A percentile compares a stretch with the other conserved stretches of the same genome.
These are phyloP conservation scores for Tolypeutes matacus DNA, from an alignment of 2,797 vertebrate species.

Conservation along the genomic window DNA sequence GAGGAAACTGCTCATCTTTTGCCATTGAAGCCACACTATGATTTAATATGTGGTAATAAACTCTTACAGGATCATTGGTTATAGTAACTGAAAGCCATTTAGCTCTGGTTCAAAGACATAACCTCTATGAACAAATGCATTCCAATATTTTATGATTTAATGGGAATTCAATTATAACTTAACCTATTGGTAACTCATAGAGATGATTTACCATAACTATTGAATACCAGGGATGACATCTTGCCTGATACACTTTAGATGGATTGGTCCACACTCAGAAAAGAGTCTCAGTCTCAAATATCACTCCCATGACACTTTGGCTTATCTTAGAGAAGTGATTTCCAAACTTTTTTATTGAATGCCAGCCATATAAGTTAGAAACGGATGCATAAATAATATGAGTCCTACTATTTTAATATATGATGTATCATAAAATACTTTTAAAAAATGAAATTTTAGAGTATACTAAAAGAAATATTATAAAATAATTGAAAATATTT, in stretches of 20 bases:
- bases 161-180: background rate
- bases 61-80: background rate
- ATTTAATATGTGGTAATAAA: background rate
- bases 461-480: background rate
- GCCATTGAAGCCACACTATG: background rate
- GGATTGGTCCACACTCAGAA: background rate
- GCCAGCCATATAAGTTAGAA: background rate
- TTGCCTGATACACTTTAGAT: background rate
- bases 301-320: background rate
- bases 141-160: background rate
- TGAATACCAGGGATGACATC: background rate
- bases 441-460: background rate
- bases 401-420: conserved; percentile 16
- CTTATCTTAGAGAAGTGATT: conserved; percentile 1
- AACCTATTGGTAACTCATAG: background rate
- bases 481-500: conserved; percentile 43
- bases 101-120: background rate
- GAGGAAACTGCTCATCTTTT: background rate
- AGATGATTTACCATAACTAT: background rate
- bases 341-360: background rate
- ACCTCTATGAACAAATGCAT: background rate
- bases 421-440: background rate
- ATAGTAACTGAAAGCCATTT: background rate
- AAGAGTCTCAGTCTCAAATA: background rate
- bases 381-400: conserved; percentile 32